Percentiles rank a stretch among this genome's conserved stretches.
Evolutionary conservation across 2,888 invertebrate genomes (phyloP).

Genomic region (Poecilus cupreus): DNA sequence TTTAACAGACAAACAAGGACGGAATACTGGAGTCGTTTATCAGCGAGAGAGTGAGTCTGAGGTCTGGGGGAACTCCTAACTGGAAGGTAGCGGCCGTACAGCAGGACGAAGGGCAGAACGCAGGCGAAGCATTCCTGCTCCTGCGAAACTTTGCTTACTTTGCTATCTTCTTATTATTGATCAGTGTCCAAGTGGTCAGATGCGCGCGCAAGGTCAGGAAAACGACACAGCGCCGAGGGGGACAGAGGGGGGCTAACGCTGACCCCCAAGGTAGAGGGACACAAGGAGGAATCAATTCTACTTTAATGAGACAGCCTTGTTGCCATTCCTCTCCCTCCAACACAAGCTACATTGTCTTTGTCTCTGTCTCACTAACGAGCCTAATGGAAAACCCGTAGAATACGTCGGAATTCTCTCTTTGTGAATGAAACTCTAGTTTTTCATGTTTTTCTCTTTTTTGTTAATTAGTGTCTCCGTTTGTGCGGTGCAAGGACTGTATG

Average conservation of each 20-base stretch:
- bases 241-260: constrained; percentile 63
- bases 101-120: constrained; percentile 35
- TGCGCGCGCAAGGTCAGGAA: constrained; percentile 72
- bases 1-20: constrained; percentile 43
- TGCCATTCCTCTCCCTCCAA: constrained; percentile 5
- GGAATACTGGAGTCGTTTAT: constrained; percentile 10
- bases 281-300: constrained; percentile 59
- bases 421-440: constrained; percentile 36
- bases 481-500: constrained; percentile 17
- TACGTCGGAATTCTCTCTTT: constrained; percentile 44
- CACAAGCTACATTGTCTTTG: background rate
- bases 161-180: constrained; percentile 75
- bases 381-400: constrained; percentile 52
- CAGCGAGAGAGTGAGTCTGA: background rate
- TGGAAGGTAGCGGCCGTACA: background rate
- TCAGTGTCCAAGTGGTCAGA: constrained; percentile 73
- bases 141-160: constrained; percentile 72
- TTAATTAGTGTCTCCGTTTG: constrained; percentile 49
- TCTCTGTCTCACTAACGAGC: constrained; percentile 40
- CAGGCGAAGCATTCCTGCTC: constrained; percentile 28
- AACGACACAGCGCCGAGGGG: constrained; percentile 64
- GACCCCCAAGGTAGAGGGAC: constrained; percentile 57
- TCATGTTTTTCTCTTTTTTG: constrained; percentile 47
- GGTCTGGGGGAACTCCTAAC: background rate
- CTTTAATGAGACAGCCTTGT: constrained; percentile 56